These are phyloP conservation scores for Triops cancriformis DNA, from an alignment of 1,140 invertebrate species.

Conservation along the genomic window DNA sequence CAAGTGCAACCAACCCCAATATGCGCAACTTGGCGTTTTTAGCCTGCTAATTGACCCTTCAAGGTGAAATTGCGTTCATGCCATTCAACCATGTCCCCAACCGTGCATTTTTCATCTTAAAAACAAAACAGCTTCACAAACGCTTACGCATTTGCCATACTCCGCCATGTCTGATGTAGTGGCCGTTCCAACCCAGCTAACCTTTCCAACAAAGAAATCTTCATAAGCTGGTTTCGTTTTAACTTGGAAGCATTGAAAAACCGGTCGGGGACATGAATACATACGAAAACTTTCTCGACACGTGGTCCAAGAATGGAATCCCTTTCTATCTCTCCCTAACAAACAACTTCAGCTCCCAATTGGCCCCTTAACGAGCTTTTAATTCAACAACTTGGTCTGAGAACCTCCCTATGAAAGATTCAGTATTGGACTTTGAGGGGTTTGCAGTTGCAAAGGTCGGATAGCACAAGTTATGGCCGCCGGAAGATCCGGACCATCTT, in stretches of 20 bases:
- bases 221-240: too few relatives aligned
- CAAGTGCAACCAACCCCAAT: not conserved
- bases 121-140: too few relatives aligned
- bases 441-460: not conserved
- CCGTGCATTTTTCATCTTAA: not conserved
- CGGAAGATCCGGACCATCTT: not conserved
- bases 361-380: not conserved
- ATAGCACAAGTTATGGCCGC: not conserved
- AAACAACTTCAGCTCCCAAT: not conserved
- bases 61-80: slow-evolving; percentile 10
- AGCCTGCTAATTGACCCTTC: not conserved
- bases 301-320: not conserved
- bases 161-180: too few relatives aligned
- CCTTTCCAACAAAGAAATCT: too few relatives aligned
- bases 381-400: too few relatives aligned
- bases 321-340: not conserved
- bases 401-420: too few relatives aligned
- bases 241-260: not conserved
- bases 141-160: too few relatives aligned
- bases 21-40: not conserved
- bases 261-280: not conserved
- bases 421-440: too few relatives aligned
- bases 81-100: not conserved
- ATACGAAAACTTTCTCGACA: not conserved
- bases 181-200: too few relatives aligned